phyloP scores from a whole-genome alignment of 2,888 invertebrate species.

The Strigamia maritima region DNA sequence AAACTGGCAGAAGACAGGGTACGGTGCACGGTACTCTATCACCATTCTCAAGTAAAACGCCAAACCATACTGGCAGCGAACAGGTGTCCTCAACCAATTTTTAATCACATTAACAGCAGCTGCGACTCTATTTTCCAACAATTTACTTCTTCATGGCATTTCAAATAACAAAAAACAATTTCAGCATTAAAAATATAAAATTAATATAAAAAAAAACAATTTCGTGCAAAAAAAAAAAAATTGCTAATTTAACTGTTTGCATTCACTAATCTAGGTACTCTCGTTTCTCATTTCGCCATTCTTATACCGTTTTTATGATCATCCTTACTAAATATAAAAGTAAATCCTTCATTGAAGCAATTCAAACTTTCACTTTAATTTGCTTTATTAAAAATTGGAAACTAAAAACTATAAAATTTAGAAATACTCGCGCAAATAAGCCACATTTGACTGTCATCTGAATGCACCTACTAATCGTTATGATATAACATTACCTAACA shows the following conservation, averaged over 20 bases:
- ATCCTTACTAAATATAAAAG: neutral
- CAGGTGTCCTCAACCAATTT: too few relatives aligned
- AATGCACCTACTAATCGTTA: neutral
- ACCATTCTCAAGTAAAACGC: too few relatives aligned
- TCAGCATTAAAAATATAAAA: too few relatives aligned
- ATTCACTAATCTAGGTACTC: too few relatives aligned
- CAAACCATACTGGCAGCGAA: too few relatives aligned
- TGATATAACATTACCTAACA: slow-evolving; percentile 65
- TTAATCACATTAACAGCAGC: slow-evolving; percentile 58
- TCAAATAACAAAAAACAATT: neutral
- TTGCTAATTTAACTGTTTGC: neutral
- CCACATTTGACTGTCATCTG: too few relatives aligned
- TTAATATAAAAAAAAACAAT: neutral
- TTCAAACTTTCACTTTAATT: neutral
- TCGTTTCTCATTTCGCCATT: neutral
- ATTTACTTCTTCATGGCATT: neutral
- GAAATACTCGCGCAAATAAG: neutral
- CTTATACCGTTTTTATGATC: neutral
- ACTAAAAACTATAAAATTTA: too few relatives aligned
- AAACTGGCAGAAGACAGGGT: slow-evolving; percentile 17
- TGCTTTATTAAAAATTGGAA: too few relatives aligned
- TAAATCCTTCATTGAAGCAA: neutral
- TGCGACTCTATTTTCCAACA: neutral
- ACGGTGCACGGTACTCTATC: slow-evolving; percentile 59
- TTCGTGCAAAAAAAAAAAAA: too few relatives aligned